Conservation (phyloP, 23 tunicate genomes). For the Trididemnum clinides region DNA sequence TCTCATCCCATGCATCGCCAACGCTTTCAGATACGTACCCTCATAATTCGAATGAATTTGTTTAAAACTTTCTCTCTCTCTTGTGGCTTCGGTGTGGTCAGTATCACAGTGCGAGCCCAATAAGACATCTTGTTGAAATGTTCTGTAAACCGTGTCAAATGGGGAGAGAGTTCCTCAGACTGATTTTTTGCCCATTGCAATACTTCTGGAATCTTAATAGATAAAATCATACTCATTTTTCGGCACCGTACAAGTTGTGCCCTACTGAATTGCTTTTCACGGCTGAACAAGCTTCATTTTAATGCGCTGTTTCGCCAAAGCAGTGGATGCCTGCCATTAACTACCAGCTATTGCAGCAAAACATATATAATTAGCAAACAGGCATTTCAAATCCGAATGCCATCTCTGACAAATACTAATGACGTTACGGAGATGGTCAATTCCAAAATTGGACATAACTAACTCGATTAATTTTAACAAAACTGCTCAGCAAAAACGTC, state of each 20-base stretch:
- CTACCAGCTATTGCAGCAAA: too few relatives aligned
- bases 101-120: conserved; percentile 83
- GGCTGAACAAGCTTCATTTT: too few relatives aligned
- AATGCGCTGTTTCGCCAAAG: too few relatives aligned
- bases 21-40: too few relatives aligned
- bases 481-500: neutral
- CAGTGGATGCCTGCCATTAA: too few relatives aligned
- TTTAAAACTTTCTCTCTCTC: conserved; percentile 79
- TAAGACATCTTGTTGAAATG: conserved; percentile 87
- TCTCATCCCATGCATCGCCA: too few relatives aligned
- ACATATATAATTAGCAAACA: too few relatives aligned
- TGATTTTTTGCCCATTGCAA: conserved; percentile 87
- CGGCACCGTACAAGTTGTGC: neutral
- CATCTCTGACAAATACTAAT: too few relatives aligned
- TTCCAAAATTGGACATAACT: too few relatives aligned
- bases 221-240: neutral
- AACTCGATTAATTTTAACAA: neutral
- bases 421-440: too few relatives aligned
- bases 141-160: conserved; percentile 81
- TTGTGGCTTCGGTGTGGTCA: conserved; percentile 64
- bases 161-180: conserved; percentile 85
- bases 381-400: too few relatives aligned
- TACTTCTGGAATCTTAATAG: conserved; percentile 86
- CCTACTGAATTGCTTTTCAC: too few relatives aligned
- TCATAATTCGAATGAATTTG: conserved; percentile 89